Evolutionary conservation across 2,113 vertebrate genomes (phyloP).

Genomic region (Zeus faber): DNA sequence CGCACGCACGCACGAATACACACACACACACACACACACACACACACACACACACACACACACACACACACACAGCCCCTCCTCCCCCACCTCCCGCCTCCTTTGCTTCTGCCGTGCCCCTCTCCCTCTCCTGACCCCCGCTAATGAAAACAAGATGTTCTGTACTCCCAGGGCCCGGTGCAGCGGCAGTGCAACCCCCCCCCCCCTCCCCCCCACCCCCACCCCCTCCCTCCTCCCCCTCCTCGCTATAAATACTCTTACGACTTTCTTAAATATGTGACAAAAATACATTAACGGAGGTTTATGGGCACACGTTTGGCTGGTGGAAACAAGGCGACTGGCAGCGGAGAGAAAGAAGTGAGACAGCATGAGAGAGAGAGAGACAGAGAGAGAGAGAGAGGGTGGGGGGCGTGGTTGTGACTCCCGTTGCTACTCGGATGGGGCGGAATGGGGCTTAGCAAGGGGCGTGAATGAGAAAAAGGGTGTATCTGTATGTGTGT

Average conservation of each 20-base stretch:
- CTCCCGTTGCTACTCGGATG: conserved; percentile 8
- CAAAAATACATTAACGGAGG: conserved; percentile 58
- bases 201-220: neutral
- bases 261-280: conserved; percentile 68
- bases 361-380: conserved; percentile 12
- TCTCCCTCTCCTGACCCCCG: conserved; percentile 19
- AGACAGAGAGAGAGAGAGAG: neutral
- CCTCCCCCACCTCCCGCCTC: conserved; percentile 20
- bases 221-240: conserved; percentile 26
- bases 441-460: conserved; percentile 13
- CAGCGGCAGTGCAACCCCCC: conserved; percentile 42
- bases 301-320: conserved; percentile 48
- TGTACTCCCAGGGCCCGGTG: conserved; percentile 53
- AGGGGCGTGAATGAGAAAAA: conserved; percentile 15
- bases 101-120: no score
- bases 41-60: conserved; percentile 7
- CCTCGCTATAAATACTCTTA: conserved; percentile 59
- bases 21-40: neutral
- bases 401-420: conserved; percentile 1
- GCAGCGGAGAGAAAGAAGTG: conserved; percentile 21
- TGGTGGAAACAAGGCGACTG: conserved; percentile 22
- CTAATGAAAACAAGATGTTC: conserved; percentile 80
- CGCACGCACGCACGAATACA: no score
- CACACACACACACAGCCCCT: conserved; percentile 17
- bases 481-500: neutral